Conservation (phyloP, 1,140 invertebrate species). For the Pseudoatta argentina region DNA sequence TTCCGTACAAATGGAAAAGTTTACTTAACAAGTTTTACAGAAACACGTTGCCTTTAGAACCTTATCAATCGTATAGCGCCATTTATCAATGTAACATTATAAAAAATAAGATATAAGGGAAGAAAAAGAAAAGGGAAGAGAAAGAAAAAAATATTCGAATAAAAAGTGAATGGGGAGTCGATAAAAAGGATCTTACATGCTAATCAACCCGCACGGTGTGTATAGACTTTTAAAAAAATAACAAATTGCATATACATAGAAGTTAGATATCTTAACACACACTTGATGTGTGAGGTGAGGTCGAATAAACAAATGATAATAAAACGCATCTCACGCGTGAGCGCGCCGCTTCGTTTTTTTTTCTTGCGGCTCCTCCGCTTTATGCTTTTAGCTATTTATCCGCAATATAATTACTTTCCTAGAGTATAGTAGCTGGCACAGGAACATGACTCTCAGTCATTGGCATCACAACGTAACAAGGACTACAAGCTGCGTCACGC, state of each 20-base stretch:
- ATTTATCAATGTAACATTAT: conserved; percentile 16
- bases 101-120: background rate
- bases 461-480: conserved; percentile 87
- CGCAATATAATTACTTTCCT: conserved; percentile 83
- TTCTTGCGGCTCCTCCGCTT: conserved; percentile 52
- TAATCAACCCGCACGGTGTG: conserved; percentile 81
- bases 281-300: conserved; percentile 55
- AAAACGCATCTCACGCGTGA: conserved; percentile 56
- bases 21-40: background rate
- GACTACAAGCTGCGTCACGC: conserved; percentile 85
- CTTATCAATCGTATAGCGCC: background rate
- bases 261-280: conserved; percentile 74
- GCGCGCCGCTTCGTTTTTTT: conserved; percentile 15
- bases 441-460: conserved; percentile 87
- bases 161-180: conserved; percentile 25
- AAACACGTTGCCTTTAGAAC: background rate
- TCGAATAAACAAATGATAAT: conserved; percentile 80
- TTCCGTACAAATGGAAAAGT: background rate
- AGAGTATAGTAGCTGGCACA: conserved; percentile 87
- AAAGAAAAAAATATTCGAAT: conserved; percentile 12
- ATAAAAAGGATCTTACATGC: conserved; percentile 76
- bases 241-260: conserved; percentile 85
- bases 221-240: conserved; percentile 87
- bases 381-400: conserved; percentile 76
- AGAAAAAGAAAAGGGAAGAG: conserved; percentile 17